These are phyloP conservation scores for Notodonta dromedarius DNA, from an alignment of 2,888 invertebrate species.

Conservation along the genomic window DNA sequence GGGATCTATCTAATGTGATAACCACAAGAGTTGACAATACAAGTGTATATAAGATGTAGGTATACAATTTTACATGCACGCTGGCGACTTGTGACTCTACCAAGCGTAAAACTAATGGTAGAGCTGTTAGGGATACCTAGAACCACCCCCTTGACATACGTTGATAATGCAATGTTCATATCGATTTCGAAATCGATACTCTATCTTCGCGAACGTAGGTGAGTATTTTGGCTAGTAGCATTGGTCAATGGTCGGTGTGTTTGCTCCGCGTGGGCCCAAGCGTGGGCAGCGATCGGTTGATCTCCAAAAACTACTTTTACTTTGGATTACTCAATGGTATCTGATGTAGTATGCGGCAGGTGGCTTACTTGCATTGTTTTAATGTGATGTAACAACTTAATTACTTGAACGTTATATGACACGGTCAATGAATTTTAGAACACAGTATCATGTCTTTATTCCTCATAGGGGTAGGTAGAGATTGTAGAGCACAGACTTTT, in stretches of 20 bases:
- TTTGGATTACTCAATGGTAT: constrained; percentile 44
- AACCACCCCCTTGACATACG: too few species aligned
- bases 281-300: constrained; percentile 49
- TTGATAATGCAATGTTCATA: constrained; percentile 3
- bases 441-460: too few species aligned
- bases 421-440: not conserved
- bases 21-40: too few species aligned
- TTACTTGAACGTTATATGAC: not conserved
- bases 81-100: too few species aligned
- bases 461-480: too few species aligned
- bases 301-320: constrained; percentile 58
- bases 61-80: too few species aligned
- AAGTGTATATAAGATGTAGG: too few species aligned
- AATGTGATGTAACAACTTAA: constrained; percentile 3
- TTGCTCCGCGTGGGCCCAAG: constrained; percentile 47
- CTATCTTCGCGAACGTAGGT: constrained; percentile 53
- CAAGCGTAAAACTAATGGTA: too few species aligned
- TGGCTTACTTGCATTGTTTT: constrained; percentile 9
- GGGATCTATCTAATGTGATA: too few species aligned
- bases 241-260: constrained; percentile 66
- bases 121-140: too few species aligned
- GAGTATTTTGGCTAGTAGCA: constrained; percentile 64
- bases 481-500: too few species aligned
- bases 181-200: constrained; percentile 29
- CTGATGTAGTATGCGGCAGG: constrained; percentile 12